Conservation (phyloP, 2,797 vertebrate species). For the Pseudomugil gertrudae region DNA sequence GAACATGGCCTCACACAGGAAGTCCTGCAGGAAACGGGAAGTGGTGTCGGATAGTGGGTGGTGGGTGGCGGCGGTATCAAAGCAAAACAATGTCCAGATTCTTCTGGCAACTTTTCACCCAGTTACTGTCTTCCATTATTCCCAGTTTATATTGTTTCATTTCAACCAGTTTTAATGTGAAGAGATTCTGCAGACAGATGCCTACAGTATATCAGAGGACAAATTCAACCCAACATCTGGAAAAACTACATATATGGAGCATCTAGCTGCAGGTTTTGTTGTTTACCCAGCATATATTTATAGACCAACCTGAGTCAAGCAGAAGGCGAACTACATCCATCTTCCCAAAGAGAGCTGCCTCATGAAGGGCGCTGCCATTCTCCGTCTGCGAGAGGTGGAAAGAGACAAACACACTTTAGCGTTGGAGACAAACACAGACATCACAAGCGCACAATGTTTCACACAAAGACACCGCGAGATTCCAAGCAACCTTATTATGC, state of each 20-base stretch:
- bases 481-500: background rate
- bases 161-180: background rate
- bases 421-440: slow-evolving; percentile 32
- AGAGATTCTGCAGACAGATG: slow-evolving; percentile 20
- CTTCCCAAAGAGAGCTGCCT: slow-evolving; percentile 95
- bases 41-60: slow-evolving; percentile 45
- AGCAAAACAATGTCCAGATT: slow-evolving; percentile 11
- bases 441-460: slow-evolving; percentile 1
- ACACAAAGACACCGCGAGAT: slow-evolving; percentile 37
- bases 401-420: slow-evolving; percentile 30
- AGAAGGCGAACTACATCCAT: slow-evolving; percentile 95
- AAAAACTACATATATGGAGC: background rate
- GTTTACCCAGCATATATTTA: slow-evolving; percentile 36
- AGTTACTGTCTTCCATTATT: background rate
- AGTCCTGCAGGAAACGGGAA: slow-evolving; percentile 70
- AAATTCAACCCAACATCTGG: slow-evolving; percentile 10
- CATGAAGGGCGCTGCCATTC: slow-evolving; percentile 95
- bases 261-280: slow-evolving; percentile 19
- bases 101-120: background rate
- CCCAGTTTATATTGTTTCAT: background rate
- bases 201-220: slow-evolving; percentile 27
- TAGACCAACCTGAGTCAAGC: slow-evolving; percentile 90
- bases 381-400: slow-evolving; percentile 84
- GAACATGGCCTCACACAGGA: slow-evolving; percentile 46
- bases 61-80: slow-evolving; percentile 14